Percentiles rank a stretch among this genome's conserved stretches.
These are phyloP conservation scores for Triplophysa bombifrons DNA, from an alignment of 2,797 vertebrate genomes.

Conservation along the genomic window DNA sequence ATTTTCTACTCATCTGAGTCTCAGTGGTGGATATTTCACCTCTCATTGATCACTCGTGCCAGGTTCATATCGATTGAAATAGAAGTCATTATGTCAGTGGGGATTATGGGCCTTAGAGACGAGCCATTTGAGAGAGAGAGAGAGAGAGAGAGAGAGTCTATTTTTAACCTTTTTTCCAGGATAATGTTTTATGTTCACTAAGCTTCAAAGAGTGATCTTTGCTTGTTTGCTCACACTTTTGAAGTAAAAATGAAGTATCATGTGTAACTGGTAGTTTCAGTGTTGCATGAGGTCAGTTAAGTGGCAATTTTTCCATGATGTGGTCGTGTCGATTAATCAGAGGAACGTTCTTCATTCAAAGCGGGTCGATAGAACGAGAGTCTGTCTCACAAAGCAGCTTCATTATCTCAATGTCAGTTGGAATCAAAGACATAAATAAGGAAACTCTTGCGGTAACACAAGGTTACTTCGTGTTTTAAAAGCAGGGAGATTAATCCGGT, in stretches of 20 bases:
- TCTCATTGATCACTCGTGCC: slow-evolving; percentile 67
- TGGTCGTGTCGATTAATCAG: neutral
- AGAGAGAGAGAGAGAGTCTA: slow-evolving; percentile 1
- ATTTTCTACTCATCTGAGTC: slow-evolving; percentile 46
- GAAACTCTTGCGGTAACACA: neutral
- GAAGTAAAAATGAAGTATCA: too few species aligned
- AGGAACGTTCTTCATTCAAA: neutral
- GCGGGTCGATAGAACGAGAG: slow-evolving; percentile 1
- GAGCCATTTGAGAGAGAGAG: slow-evolving; percentile 38
- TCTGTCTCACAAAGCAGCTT: too few species aligned
- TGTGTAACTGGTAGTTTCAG: neutral
- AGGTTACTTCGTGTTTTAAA: neutral
- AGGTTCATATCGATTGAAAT: slow-evolving; percentile 74
- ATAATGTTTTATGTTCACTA: too few species aligned
- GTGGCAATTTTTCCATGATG: neutral
- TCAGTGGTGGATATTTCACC: slow-evolving; percentile 64
- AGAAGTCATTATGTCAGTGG: slow-evolving; percentile 72
- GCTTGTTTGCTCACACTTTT: too few species aligned
- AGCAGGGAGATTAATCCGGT: neutral
- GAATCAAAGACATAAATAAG: neutral
- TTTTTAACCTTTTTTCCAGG: too few species aligned
- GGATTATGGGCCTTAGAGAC: slow-evolving; percentile 58
- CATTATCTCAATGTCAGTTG: neutral
- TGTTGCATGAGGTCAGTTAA: neutral
- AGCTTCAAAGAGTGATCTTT: too few species aligned